Evolutionary conservation across 2,888 invertebrate species (phyloP).

Genomic region (Chymomyza amoena): DNA sequence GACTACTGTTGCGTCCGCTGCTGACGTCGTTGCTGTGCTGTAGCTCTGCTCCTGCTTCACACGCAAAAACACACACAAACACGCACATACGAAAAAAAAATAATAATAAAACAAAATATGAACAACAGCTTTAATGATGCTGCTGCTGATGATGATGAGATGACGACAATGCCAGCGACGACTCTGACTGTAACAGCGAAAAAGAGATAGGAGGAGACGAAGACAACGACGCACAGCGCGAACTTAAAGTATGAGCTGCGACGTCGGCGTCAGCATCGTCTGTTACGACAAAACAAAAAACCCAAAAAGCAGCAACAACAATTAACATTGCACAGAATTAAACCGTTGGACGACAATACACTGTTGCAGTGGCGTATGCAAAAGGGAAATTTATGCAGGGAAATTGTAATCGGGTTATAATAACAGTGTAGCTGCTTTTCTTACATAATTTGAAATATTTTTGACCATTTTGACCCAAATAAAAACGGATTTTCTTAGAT

Average conservation of each 20-base stretch:
- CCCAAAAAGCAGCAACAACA: background rate
- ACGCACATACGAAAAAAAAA: background rate
- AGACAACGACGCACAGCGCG: background rate
- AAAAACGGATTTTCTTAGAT: too few species aligned
- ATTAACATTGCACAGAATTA: background rate
- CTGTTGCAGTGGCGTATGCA: too few species aligned
- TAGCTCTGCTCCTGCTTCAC: conserved; percentile 31
- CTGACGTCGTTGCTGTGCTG: conserved; percentile 29
- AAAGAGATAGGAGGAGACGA: background rate
- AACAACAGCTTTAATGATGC: conserved; percentile 26
- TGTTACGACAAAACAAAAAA: conserved; percentile 4
- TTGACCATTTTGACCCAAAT: too few species aligned
- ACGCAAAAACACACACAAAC: conserved; percentile 31
- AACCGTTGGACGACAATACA: background rate
- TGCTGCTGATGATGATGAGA: background rate
- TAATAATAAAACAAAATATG: conserved; percentile 25
- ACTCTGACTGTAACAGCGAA: background rate
- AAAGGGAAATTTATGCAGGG: too few species aligned
- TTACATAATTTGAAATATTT: too few species aligned
- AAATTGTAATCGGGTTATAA: too few species aligned
- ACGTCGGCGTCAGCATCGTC: background rate
- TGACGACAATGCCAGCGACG: conserved; percentile 4
- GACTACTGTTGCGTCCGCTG: conserved; percentile 20
- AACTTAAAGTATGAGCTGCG: too few species aligned
- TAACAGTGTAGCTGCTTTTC: too few species aligned